Evolutionary conservation across 2,888 invertebrate species (phyloP), one percentile per base, ranked within the genome.

Genomic region (Melanostoma mellinum): DNA sequence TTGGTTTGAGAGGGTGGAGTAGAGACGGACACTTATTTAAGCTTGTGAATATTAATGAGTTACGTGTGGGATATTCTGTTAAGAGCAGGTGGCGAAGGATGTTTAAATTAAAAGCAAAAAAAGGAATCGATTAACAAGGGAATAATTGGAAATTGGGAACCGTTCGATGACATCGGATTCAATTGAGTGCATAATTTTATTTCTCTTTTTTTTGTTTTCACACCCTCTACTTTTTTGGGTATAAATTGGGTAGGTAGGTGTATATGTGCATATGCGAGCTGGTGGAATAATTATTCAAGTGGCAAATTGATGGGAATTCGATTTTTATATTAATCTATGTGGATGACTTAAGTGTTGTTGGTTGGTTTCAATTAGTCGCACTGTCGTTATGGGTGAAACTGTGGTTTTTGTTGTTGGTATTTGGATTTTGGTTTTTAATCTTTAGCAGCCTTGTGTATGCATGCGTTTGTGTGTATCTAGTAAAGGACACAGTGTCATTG

Each of bases 101-200:
- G 52, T 63, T 53, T 9, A 42, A 53, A 44, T 61, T 50, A n/a
- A 36, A 10, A 6, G 10, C 4, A 1, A 3, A 30, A 30, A 5
- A 46, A 61, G 30, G 3, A 6, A 40, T 33, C n/a, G 44, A 61
- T 73, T 40, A 55, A 55, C 20, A 20, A 50, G 50, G 9, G 53
- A 67, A 50, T 61, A 61, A 63, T 74, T 68, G 60, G 63, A 78
- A 82, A 78, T 69, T 73, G 58, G 50, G 20, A 10, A 40, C 53
- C 68, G 79, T 52, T 33, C 71, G 60, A 65, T 84, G 79, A 79
- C 69, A 69, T 74, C 65, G 84, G 65, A 79, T 71, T 71, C 55
- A 75, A 71, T 79, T 71, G 61, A 74, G 74, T 56, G 60, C 42
- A 75, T 75, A 84, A 79, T 74, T 74, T 60, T 32, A 33, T 68